Percentiles rank a stretch among this genome's conserved stretches.
These are phyloP conservation scores for Rana temporaria DNA, from an alignment of 2,113 vertebrate species.

Conservation along the genomic window DNA sequence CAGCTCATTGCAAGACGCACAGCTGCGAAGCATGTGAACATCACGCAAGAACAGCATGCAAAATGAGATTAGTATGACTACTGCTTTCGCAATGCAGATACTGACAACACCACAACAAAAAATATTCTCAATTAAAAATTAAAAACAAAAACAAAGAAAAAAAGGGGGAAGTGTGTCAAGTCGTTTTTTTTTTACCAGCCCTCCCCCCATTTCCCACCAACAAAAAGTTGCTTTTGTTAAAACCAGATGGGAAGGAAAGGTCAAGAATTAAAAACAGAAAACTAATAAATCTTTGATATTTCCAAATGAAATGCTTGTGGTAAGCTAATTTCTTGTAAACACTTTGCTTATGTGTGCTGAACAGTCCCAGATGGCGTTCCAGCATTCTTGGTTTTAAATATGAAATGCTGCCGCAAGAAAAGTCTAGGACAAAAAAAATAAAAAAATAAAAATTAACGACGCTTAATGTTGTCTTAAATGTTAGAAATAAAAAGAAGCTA, in stretches of 20 bases:
- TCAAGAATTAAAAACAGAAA: constrained; percentile 76
- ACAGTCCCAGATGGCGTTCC: constrained; percentile 69
- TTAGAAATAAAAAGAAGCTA: not conserved
- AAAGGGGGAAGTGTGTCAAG: constrained; percentile 29
- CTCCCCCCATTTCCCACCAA: constrained; percentile 42
- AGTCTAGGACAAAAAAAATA: not conserved
- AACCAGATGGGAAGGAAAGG: constrained; percentile 74
- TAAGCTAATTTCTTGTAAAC: constrained; percentile 78
- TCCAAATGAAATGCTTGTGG: constrained; percentile 76
- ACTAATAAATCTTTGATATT: constrained; percentile 78
- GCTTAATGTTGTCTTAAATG: not conserved
- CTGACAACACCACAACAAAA: constrained; percentile 54
- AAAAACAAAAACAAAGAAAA: not conserved
- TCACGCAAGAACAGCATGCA: constrained; percentile 61
- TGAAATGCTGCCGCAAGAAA: constrained; percentile 20
- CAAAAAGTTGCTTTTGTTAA: constrained; percentile 65
- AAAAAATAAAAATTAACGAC: not conserved
- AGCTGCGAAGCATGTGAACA: constrained; percentile 69
- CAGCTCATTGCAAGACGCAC: constrained; percentile 38
- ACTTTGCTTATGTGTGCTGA: constrained; percentile 64
- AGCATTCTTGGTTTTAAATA: constrained; percentile 64
- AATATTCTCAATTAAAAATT: not conserved
- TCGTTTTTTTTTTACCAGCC: constrained; percentile 50
- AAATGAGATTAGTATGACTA: constrained; percentile 53
- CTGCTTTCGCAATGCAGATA: constrained; percentile 30